These are phyloP conservation scores for Tupiocoris notatus DNA, from an alignment of 2,888 invertebrate species.

Conservation along the genomic window DNA sequence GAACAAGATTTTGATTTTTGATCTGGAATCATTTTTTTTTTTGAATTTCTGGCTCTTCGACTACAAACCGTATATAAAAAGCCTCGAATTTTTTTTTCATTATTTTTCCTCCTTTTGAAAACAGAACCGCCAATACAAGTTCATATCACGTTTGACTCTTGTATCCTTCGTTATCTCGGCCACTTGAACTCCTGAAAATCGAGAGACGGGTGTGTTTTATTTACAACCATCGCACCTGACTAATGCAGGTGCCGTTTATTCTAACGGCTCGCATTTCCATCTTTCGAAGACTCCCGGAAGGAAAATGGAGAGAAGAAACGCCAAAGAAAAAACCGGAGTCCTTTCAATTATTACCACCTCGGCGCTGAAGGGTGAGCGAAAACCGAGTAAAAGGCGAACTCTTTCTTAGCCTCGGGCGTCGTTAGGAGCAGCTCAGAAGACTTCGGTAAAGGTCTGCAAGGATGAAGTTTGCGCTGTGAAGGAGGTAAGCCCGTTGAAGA, in stretches of 20 bases:
- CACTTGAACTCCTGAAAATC: too few relatives aligned
- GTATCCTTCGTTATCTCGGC: too few relatives aligned
- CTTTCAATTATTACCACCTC: slow-evolving; percentile 18
- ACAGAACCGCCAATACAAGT: too few relatives aligned
- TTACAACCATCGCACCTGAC: background rate
- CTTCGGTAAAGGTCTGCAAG: background rate
- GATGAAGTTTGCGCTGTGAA: background rate
- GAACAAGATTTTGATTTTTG: too few relatives aligned
- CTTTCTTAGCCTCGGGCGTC: slow-evolving; percentile 19
- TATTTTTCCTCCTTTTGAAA: too few relatives aligned
- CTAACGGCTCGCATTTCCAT: background rate
- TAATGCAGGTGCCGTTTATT: background rate
- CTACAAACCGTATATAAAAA: too few relatives aligned
- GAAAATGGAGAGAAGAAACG: too few relatives aligned
- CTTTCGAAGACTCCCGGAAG: too few relatives aligned
- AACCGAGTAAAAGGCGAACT: slow-evolving; percentile 19
- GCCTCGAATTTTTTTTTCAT: too few relatives aligned
- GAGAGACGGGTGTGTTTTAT: background rate
- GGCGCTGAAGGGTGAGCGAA: background rate
- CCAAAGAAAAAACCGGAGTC: background rate
- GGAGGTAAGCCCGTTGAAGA: background rate
- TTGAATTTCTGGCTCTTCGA: too few relatives aligned
- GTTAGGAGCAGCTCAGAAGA: slow-evolving; percentile 5
- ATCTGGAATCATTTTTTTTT: too few relatives aligned
- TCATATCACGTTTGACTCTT: too few relatives aligned